A percentile compares a stretch with the other conserved stretches of the same genome.
These are phyloP conservation scores for Nomada ruficornis DNA, from an alignment of 2,888 invertebrate genomes.

Conservation along the genomic window DNA sequence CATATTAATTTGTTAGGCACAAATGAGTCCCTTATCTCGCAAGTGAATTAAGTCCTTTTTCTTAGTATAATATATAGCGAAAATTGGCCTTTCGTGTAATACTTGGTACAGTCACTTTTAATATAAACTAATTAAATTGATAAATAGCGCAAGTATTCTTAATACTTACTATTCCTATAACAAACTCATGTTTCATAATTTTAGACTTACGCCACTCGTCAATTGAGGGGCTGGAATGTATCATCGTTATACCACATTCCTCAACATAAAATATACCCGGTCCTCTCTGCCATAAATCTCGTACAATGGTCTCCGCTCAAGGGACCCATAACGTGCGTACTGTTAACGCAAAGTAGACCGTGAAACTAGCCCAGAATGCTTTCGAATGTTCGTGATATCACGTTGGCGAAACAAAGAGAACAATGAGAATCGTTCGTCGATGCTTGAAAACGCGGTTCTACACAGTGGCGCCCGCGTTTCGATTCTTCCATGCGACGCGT, in stretches of 20 bases:
- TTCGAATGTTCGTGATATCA: slow-evolving; percentile 22
- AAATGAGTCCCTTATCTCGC: too few species aligned
- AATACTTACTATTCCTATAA: too few species aligned
- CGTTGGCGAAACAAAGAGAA: slow-evolving; percentile 6
- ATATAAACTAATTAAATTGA: too few species aligned
- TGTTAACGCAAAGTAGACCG: slow-evolving; percentile 17
- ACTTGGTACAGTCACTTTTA: too few species aligned
- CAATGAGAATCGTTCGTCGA: background rate
- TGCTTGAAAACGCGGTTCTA: background rate
- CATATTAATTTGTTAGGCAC: too few species aligned
- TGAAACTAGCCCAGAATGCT: background rate
- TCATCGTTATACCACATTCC: background rate
- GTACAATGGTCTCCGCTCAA: background rate
- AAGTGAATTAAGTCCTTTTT: too few species aligned
- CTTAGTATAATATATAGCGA: too few species aligned
- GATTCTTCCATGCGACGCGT: background rate
- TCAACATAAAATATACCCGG: background rate
- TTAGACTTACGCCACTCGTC: too few species aligned
- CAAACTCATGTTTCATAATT: too few species aligned
- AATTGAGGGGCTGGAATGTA: background rate
- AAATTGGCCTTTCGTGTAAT: too few species aligned
- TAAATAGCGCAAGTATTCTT: too few species aligned
- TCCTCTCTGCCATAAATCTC: background rate
- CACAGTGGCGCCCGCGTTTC: background rate
- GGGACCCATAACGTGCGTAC: background rate